Evolutionary conservation across 2,888 invertebrate genomes (phyloP).

Genomic region (Nephrotoma guestfalica): DNA sequence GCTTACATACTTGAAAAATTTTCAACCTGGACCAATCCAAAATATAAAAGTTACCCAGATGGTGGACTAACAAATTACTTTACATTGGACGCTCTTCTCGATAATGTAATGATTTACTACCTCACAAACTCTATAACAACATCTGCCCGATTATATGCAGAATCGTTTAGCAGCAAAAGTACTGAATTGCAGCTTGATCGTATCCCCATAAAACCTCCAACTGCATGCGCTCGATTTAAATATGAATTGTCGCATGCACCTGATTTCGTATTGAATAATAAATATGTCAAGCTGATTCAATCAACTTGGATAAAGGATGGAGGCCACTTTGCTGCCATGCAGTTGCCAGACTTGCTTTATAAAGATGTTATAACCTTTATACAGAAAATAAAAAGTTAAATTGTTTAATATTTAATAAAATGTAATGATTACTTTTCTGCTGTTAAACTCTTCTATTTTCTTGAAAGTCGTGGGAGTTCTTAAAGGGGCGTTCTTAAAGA

Average conservation of each 20-base stretch:
- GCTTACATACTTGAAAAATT: constrained; percentile 87
- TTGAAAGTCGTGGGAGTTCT: too few species aligned
- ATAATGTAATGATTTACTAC: constrained; percentile 73
- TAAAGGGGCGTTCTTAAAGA: too few species aligned
- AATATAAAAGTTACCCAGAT: constrained; percentile 37
- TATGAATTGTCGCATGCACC: constrained; percentile 48
- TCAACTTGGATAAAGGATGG: constrained; percentile 50
- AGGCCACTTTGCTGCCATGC: constrained; percentile 79
- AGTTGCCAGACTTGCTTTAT: constrained; percentile 55
- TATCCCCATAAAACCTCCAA: constrained; percentile 50
- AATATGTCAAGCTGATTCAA: constrained; percentile 52
- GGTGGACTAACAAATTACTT: constrained; percentile 46
- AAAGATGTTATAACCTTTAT: constrained; percentile 53
- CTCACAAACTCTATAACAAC: constrained; percentile 53
- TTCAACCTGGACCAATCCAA: constrained; percentile 48
- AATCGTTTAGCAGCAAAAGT: constrained; percentile 29
- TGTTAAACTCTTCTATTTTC: too few species aligned
- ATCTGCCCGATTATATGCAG: constrained; percentile 55
- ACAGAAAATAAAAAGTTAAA: constrained; percentile 21
- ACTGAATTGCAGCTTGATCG: constrained; percentile 26
- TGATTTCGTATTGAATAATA: constrained; percentile 41
- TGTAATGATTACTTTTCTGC: too few species aligned
- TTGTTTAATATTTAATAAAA: background rate
- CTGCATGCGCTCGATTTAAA: constrained; percentile 59
- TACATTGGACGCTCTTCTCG: constrained; percentile 37